Percentiles rank a stretch among this genome's conserved stretches.
Conservation (phyloP, 2,113 vertebrate species). For the Mesocricetus auratus region DNA sequence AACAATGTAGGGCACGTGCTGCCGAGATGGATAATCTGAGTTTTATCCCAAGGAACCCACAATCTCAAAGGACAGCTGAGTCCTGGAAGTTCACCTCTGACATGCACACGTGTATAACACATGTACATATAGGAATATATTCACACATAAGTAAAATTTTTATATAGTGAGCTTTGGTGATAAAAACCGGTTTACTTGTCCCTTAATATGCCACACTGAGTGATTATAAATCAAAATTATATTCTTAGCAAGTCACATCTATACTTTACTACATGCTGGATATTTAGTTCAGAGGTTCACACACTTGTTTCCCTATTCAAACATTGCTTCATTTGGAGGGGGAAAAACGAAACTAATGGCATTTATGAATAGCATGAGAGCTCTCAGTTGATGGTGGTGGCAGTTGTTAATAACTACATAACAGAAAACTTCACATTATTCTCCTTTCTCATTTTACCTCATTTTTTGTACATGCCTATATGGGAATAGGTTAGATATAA, state of each 20-base stretch:
- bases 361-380: not conserved
- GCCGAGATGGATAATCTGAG: not conserved
- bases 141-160: not conserved
- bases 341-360: not conserved
- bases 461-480: not conserved
- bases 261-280: not conserved
- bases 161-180: not conserved
- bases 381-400: not conserved
- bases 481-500: not conserved
- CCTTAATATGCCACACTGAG: not conserved
- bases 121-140: not conserved
- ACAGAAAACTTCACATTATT: not conserved
- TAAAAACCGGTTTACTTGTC: not conserved
- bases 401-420: not conserved
- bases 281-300: not conserved
- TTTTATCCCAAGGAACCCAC: not conserved
- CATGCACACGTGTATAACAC: not conserved
- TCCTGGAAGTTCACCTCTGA: not conserved
- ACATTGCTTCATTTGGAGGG: not conserved
- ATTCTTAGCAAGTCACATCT: not conserved
- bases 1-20: not conserved
- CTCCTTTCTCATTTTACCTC: not conserved
- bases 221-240: slow-evolving; percentile 1
- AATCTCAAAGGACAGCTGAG: not conserved
- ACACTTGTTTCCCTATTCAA: not conserved